Evolutionary conservation across 2,113 vertebrate species (phyloP).

Genomic region (Porphyrio hochstetteri): DNA sequence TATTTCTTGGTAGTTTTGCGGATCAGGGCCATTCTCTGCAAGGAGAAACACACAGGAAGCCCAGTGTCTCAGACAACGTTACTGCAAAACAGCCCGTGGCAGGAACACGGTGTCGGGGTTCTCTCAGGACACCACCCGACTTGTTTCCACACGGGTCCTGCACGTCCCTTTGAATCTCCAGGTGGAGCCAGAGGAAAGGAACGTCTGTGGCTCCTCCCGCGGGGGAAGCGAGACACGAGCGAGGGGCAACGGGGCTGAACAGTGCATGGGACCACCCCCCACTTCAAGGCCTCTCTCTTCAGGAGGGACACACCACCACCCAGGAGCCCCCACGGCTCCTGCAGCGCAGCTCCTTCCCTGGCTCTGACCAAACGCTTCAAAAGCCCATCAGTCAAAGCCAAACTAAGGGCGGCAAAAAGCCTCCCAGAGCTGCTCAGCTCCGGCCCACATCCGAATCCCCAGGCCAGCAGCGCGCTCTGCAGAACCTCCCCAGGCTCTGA

Average conservation of each 20-base stretch:
- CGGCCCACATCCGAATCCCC: neutral
- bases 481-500: neutral
- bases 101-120: neutral
- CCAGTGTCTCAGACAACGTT: accelerated
- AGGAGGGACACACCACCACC: neutral
- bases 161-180: neutral
- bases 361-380: neutral
- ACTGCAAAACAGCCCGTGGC: neutral
- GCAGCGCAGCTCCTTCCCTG: neutral
- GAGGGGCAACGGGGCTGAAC: neutral
- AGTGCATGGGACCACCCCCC: neutral
- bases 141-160: neutral
- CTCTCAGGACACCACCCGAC: neutral
- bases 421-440: neutral
- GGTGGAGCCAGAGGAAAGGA: neutral
- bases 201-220: neutral
- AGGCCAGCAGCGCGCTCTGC: accelerated
- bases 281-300: no score
- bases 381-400: neutral
- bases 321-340: accelerated
- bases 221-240: accelerated
- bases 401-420: neutral
- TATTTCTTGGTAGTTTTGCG: constrained; percentile 99
- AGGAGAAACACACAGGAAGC: neutral
- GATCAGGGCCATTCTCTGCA: constrained; percentile 98